Evolutionary conservation across 2,888 invertebrate species (phyloP), one percentile per base, ranked within the genome.

Genomic region (Parnassius glacialis): DNA sequence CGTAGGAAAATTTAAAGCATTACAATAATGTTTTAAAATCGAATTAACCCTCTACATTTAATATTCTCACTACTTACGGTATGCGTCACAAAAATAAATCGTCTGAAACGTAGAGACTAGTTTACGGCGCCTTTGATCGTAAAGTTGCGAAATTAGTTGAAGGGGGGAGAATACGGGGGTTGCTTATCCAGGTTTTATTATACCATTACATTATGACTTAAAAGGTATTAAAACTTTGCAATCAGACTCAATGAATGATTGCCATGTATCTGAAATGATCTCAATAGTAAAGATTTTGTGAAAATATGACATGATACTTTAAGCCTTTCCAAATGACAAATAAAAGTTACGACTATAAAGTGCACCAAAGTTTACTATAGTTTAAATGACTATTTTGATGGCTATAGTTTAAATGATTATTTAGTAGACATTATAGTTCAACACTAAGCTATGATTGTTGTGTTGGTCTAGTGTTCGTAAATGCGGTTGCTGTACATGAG

Each of bases 121-220:
- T 58, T 62, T 58, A 62, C 58, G 62, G 54, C 51, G 50, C 54
- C 54, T 58, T 62, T 62, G 58, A 58, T 54, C 57, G 62, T 62
- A 57, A 62, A 62, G 58, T 58, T 62, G 43, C 54, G 34, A 58
- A 62, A 62, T 58, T 62, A 58, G 54, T 45, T 43, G 50, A 25
- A 50, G 41, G 9, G 48, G 57, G 25, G 44, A 54, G 34, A 13
- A 34, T 5, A 2, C 3, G n/a, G 13, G 16, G 20, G 10, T n/a
- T 10, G 16, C 25, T 25, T 43, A 10, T 12, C 13, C 25, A n/a
- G 53, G 50, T 62, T 62, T 57, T 57, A 62, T 62, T 54, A 50
- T 51, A 62, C 52, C 47, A 20, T 47, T 51, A 53, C 43, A 34
- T 25, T 53, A 61, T 11, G 52, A 34, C 42, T 62, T 57, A 57